Conservation (phyloP, 1,140 invertebrate species). For the Muscidifurax raptorellus region DNA sequence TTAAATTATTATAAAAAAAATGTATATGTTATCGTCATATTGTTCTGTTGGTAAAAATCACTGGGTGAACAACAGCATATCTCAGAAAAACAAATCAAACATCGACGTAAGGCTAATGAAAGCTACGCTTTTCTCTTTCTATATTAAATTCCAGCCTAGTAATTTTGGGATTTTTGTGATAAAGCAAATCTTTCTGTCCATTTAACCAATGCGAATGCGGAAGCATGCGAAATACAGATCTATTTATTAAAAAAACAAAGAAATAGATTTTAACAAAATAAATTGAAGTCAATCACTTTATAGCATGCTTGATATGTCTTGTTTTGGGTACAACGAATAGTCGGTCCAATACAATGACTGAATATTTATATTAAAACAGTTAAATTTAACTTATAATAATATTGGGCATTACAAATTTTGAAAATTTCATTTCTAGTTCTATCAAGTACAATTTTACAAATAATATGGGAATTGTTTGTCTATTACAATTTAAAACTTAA, state of each 20-base stretch:
- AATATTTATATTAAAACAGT: slow-evolving; percentile 30
- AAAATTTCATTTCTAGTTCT: background rate
- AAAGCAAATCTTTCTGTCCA: slow-evolving; percentile 34
- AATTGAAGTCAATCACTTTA: slow-evolving; percentile 24
- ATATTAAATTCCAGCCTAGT: background rate
- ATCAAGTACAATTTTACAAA: background rate
- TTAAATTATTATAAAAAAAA: background rate
- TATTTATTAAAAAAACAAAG: slow-evolving; percentile 24
- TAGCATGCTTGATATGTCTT: background rate
- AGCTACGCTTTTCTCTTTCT: background rate
- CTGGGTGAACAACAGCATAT: slow-evolving; percentile 14
- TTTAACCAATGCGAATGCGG: background rate
- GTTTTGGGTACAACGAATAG: slow-evolving; percentile 26
- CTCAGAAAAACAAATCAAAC: background rate
- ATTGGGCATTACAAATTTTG: slow-evolving; percentile 4
- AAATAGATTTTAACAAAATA: slow-evolving; percentile 11
- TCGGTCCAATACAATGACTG: slow-evolving; percentile 16
- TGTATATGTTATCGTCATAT: background rate
- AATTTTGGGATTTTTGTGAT: slow-evolving; percentile 38
- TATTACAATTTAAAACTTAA: background rate
- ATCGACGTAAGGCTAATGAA: background rate
- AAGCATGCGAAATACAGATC: background rate
- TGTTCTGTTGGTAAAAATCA: background rate
- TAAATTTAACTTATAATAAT: slow-evolving; percentile 14
- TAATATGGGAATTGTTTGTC: background rate